Base-by-base conservation (phyloP, 2,888 invertebrate species). In the Nomada hirtipes region DNA sequence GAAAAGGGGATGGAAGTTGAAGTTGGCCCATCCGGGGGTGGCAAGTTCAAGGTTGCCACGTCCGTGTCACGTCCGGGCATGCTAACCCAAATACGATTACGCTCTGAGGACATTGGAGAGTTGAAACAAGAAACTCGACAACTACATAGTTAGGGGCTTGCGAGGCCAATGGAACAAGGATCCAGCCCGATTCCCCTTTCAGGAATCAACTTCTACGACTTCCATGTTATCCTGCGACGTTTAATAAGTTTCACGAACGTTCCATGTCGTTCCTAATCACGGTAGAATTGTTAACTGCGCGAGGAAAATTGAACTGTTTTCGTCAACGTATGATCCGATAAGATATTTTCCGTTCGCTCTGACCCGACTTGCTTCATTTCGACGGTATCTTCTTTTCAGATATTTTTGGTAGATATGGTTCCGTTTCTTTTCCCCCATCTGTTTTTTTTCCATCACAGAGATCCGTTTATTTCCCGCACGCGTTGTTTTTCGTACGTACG, bases 31-130 rank as follows among this genome's bases (percentile, higher is more conserved):
- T 77, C 68, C 76, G 88, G 78, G 86, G 87, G 86, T 76, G 88
- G 84, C 90, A 92, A 92, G 92, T 92, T 92, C 92, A 92, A 92
- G 92, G 92, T 83, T 85, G 74, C 73, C 61, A 64, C 52, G 84
- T 88, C 89, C 89, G 89, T 90, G 91, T 89, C 88, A 85, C 86
- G 91, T 91, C 90, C 91, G 92, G 90, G 87, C 90, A 84, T 86
- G 82, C 89, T 89, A 90, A 91, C 89, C 90, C 88, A 86, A 91
- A 91, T 91, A 90, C 87, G 86, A 88, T 89, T 88, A 87, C 83
- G 75, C 70, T 86, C 79, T 71, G 72, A 77, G 86, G 80, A 80
- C 81, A 78, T 61, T 42, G 74, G 78, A 77, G 80, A 85, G 76
- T 64, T 82, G 79, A 79, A 71, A 88, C 86, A 82, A 88, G 82